Percentiles rank a stretch among this genome's conserved stretches.
These are phyloP conservation scores for Plotosus lineatus DNA, from an alignment of 2,113 vertebrate genomes.

Conservation along the genomic window DNA sequence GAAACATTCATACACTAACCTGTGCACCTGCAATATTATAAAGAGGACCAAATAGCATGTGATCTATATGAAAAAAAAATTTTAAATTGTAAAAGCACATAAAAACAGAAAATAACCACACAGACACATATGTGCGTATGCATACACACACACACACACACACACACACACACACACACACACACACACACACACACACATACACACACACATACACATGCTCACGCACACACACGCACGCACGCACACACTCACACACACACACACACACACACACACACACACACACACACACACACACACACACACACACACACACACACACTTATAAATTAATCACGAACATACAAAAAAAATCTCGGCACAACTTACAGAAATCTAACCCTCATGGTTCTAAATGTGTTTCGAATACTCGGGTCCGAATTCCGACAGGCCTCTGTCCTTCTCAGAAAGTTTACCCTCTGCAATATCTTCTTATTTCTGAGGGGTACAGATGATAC, in stretches of 20 bases:
- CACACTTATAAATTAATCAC: not conserved
- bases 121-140: not conserved
- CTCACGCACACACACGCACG: constrained; percentile 13
- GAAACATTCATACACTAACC: not conserved
- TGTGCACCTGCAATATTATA: not conserved
- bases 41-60: not conserved
- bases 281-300: constrained; percentile 19
- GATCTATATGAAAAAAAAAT: not conserved
- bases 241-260: not conserved
- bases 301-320: constrained; percentile 24
- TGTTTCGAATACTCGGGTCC: constrained; percentile 8
- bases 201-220: constrained; percentile 11
- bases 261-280: constrained; percentile 18
- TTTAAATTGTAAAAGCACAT: not conserved
- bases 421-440: constrained; percentile 19
- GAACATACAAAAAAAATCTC: constrained; percentile 42
- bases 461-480: not conserved
- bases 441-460: not conserved
- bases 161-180: constrained; percentile 22
- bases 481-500: not conserved
- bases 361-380: constrained; percentile 61
- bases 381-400: constrained; percentile 39
- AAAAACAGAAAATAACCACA: not conserved
- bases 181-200: constrained; percentile 23
- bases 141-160: not conserved